phyloP scores from a whole-genome alignment of 2,888 invertebrate genomes.

The Synanthedon vespiformis region DNA sequence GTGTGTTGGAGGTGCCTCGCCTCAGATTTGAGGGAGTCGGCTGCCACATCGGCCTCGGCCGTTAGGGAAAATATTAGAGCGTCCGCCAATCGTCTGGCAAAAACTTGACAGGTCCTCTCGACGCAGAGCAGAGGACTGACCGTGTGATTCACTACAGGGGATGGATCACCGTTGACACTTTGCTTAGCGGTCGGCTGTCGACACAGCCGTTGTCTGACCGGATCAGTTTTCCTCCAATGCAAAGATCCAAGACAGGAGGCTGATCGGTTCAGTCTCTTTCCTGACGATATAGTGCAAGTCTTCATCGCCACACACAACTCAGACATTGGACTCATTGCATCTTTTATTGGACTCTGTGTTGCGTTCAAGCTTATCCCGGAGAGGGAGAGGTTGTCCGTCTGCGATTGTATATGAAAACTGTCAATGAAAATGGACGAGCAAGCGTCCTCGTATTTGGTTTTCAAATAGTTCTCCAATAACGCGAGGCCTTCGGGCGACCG shows the following conservation, averaged over 20 bases:
- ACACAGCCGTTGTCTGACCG: conserved; percentile 38
- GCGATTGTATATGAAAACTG: conserved; percentile 30
- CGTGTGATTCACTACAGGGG: conserved; percentile 36
- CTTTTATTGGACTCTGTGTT: conserved; percentile 22
- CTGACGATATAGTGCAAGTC: conserved; percentile 61
- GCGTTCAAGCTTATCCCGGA: conserved; percentile 40
- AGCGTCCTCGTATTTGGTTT: conserved; percentile 59
- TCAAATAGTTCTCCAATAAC: conserved; percentile 81
- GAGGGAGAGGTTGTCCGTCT: conserved; percentile 36
- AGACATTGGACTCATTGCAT: conserved; percentile 66
- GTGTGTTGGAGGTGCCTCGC: conserved; percentile 77
- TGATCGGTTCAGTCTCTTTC: conserved; percentile 18
- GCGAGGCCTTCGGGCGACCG: conserved; percentile 78
- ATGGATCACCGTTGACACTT: conserved; percentile 30
- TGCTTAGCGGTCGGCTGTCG: conserved; percentile 35
- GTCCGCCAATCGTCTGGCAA: conserved; percentile 77
- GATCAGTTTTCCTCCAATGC: conserved; percentile 46
- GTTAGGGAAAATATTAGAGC: conserved; percentile 70
- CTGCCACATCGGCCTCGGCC: conserved; percentile 67
- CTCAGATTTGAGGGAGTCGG: conserved; percentile 73
- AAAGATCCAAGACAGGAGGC: conserved; percentile 9
- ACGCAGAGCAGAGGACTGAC: conserved; percentile 56
- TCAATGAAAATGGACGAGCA: conserved; percentile 48
- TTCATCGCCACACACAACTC: conserved; percentile 72
- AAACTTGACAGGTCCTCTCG: conserved; percentile 68